These are phyloP conservation scores for Holotrichia oblita DNA, from an alignment of 1,140 invertebrate species.

Conservation along the genomic window DNA sequence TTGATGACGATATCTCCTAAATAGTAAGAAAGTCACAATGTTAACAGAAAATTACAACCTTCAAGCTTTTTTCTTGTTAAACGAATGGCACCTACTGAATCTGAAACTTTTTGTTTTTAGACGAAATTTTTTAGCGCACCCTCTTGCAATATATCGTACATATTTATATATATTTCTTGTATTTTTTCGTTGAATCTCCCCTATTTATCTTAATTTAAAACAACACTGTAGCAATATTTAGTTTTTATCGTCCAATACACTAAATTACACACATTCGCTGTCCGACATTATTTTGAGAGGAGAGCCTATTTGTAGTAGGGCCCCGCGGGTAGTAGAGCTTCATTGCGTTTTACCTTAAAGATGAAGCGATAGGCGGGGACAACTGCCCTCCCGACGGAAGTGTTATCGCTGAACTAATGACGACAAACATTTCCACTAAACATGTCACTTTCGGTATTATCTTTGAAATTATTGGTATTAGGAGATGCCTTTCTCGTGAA, in stretches of 20 bases:
- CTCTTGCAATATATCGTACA: too few relatives aligned
- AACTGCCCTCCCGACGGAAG: neutral
- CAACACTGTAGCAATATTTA: neutral
- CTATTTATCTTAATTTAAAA: neutral
- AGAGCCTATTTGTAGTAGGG: neutral
- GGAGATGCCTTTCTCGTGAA: neutral
- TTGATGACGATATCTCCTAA: too few relatives aligned
- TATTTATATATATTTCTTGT: too few relatives aligned
- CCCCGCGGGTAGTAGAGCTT: neutral
- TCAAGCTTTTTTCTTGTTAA: too few relatives aligned
- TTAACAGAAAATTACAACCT: too few relatives aligned
- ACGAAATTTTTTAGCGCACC: too few relatives aligned
- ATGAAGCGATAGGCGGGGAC: neutral
- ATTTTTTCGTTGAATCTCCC: neutral
- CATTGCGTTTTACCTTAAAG: slow-evolving; percentile 2
- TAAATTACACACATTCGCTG: neutral
- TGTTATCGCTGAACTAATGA: slow-evolving; percentile 6
- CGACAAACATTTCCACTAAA: slow-evolving; percentile 3
- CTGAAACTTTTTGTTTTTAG: too few relatives aligned
- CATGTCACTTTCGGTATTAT: slow-evolving; percentile 2
- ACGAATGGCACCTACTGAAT: too few relatives aligned
- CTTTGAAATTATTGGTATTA: slow-evolving; percentile 4
- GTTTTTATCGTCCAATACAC: neutral
- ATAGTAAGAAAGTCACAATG: too few relatives aligned
- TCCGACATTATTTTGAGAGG: neutral